Conservation (phyloP, 2,113 vertebrate genomes). For the Passerina amoena region DNA sequence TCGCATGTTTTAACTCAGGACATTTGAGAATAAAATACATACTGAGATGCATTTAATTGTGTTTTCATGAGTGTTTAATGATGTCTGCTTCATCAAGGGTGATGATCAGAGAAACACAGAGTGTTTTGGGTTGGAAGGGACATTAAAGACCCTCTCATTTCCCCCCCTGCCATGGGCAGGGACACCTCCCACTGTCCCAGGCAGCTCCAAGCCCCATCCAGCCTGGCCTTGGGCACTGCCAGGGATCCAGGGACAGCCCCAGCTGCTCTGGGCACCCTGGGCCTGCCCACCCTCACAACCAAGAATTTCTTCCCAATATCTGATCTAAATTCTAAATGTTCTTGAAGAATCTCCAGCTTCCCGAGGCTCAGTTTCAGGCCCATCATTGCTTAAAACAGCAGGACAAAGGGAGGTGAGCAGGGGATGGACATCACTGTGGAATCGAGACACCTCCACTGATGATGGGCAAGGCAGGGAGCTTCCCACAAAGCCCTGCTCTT, state of each 20-base stretch:
- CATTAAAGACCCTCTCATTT: accelerated
- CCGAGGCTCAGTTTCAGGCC: not conserved
- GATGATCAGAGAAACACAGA: not conserved
- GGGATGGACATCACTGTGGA: not conserved
- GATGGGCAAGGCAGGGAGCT: not conserved
- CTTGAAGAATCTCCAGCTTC: not conserved
- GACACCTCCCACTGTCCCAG: accelerated
- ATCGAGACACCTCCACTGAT: accelerated
- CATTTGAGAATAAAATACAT: not conserved
- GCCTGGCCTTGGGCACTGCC: not conserved
- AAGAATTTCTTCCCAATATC: accelerated
- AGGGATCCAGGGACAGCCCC: not conserved
- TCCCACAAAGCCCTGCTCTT: too few species aligned
- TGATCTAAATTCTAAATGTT: not conserved
- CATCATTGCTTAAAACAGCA: accelerated
- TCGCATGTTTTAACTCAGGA: not conserved
- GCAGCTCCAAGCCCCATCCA: accelerated
- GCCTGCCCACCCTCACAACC: accelerated
- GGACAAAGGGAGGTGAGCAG: not conserved
- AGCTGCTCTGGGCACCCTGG: not conserved
- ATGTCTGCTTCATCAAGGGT: not conserved
- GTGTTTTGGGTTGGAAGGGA: not conserved
- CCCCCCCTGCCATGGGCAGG: not conserved
- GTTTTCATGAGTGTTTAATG: not conserved
- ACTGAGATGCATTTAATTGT: not conserved